Evolutionary conservation across 2,888 invertebrate genomes (phyloP).

Genomic region (Autographa pulchrina): DNA sequence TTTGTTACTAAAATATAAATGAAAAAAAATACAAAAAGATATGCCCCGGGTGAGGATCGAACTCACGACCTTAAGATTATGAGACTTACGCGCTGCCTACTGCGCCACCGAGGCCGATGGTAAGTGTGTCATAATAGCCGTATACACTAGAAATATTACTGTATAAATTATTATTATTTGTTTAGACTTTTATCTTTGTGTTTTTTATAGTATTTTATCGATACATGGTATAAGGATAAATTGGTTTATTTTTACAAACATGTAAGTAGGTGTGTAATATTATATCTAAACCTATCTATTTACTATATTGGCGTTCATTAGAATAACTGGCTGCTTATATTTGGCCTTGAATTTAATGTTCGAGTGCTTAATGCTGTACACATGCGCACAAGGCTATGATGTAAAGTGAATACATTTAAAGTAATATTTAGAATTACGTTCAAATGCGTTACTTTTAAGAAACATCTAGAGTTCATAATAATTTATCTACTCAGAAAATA

Average conservation of each 20-base stretch:
- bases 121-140: conserved; percentile 5
- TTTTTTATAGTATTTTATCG: neutral
- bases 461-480: no score
- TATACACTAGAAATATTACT: conserved; percentile 12
- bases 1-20: neutral
- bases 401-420: neutral
- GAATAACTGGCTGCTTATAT: neutral
- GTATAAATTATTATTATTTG: neutral
- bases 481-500: no score
- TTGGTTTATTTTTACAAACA: neutral
- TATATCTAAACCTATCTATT: neutral
- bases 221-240: neutral
- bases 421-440: no score
- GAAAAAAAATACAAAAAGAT: conserved; percentile 40
- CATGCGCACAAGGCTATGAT: conserved; percentile 2
- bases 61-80: conserved; percentile 96
- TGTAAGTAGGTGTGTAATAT: neutral
- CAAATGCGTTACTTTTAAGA: no score
- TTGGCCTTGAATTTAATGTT: neutral
- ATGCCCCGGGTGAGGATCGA: conserved; percentile 64
- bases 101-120: conserved; percentile 93
- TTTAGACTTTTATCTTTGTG: neutral
- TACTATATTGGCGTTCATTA: no score
- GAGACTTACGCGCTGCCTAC: conserved; percentile 97
- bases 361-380: neutral